Conservation (phyloP, 1,140 invertebrate genomes). For the Drosophila aff. region DNA sequence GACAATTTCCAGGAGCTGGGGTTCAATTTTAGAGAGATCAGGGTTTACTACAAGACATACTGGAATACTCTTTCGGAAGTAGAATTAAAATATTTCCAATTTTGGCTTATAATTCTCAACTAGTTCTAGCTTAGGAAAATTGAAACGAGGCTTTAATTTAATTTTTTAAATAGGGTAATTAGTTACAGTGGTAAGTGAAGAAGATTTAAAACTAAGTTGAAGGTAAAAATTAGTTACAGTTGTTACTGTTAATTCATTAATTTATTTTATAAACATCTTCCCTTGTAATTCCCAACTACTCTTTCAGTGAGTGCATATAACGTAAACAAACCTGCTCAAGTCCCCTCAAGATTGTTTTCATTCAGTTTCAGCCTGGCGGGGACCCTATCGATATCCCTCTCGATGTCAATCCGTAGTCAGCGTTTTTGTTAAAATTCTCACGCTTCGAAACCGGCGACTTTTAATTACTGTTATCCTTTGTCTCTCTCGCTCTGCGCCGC, state of each 20-base stretch:
- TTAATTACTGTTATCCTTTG: conserved; percentile 68
- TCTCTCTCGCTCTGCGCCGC: conserved; percentile 10
- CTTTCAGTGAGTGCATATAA: conserved; percentile 2
- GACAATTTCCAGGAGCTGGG: conserved; percentile 35
- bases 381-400: conserved; percentile 28
- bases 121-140: neutral
- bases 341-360: conserved; percentile 17
- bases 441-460: conserved; percentile 74
- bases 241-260: too few relatives aligned
- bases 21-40: neutral
- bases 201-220: too few relatives aligned
- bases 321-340: conserved; percentile 16
- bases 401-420: conserved; percentile 25
- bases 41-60: neutral
- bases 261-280: neutral
- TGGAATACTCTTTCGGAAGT: neutral
- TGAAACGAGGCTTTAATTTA: too few relatives aligned
- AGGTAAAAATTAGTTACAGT: neutral
- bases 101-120: neutral
- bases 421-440: conserved; percentile 78
- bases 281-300: neutral
- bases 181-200: too few relatives aligned
- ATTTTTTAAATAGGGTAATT: too few relatives aligned
- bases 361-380: conserved; percentile 11
- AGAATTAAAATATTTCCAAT: rapidly evolving